These are phyloP conservation scores for Halesus radiatus DNA, from an alignment of 1,140 invertebrate species.

Conservation along the genomic window DNA sequence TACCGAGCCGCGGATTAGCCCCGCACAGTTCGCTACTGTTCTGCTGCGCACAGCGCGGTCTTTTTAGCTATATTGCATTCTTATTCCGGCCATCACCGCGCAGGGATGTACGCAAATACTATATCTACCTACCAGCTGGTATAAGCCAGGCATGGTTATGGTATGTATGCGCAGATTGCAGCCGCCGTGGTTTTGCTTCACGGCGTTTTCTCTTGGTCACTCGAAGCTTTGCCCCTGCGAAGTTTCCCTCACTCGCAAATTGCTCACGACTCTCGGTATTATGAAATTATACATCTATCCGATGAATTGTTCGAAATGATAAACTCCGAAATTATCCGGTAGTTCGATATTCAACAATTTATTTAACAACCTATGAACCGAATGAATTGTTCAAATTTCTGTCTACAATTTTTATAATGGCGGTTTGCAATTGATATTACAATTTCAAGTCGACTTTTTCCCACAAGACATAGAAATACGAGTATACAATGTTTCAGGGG, in stretches of 20 bases:
- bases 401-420: not conserved
- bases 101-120: constrained; percentile 24
- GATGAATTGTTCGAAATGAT: constrained; percentile 2
- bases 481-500: too few species aligned
- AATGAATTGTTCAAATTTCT: not conserved
- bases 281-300: constrained; percentile 21
- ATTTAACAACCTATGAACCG: not conserved
- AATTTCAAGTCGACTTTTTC: too few species aligned
- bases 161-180: too few species aligned
- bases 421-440: too few species aligned
- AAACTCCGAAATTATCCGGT: constrained; percentile 18
- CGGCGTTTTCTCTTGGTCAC: constrained; percentile 2
- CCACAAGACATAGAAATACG: too few species aligned
- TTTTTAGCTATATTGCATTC: not conserved
- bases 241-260: constrained; percentile 22
- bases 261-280: constrained; percentile 23
- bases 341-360: constrained; percentile 16
- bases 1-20: not conserved
- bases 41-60: not conserved
- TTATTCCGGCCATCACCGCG: not conserved
- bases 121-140: not conserved
- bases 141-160: too few species aligned
- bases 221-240: not conserved
- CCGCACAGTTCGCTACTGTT: constrained; percentile 29
- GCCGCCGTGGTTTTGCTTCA: not conserved